phyloP scores from a whole-genome alignment of 2,888 invertebrate species.

The Aphrophora alni region DNA sequence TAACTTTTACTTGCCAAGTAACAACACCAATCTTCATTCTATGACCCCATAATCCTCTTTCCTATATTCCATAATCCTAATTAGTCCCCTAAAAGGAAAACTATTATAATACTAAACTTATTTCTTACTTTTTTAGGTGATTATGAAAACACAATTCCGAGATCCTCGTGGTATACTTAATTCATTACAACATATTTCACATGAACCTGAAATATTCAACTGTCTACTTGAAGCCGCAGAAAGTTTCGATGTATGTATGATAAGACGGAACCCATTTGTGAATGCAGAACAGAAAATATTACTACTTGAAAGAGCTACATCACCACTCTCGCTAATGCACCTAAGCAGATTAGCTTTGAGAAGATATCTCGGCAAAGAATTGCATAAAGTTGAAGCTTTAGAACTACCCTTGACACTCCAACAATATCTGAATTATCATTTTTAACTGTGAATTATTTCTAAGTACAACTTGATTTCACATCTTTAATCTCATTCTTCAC shows the following conservation, averaged over 20 bases:
- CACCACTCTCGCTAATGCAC: slow-evolving; percentile 70
- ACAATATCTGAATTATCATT: slow-evolving; percentile 73
- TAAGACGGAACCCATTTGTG: slow-evolving; percentile 72
- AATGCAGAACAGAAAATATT: slow-evolving; percentile 70
- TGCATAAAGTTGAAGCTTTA: slow-evolving; percentile 64
- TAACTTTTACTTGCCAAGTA: too few relatives aligned
- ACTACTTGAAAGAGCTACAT: slow-evolving; percentile 69
- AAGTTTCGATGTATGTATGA: slow-evolving; percentile 80
- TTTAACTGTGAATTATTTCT: neutral
- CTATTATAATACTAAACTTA: too few relatives aligned
- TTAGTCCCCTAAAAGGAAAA: too few relatives aligned
- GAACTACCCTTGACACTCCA: slow-evolving; percentile 71
- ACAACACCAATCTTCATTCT: too few relatives aligned
- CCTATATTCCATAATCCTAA: too few relatives aligned
- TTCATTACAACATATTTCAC: slow-evolving; percentile 71
- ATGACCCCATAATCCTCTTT: too few relatives aligned
- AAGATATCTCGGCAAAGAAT: slow-evolving; percentile 64
- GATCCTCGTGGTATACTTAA: slow-evolving; percentile 85
- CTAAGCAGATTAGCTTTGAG: slow-evolving; percentile 67
- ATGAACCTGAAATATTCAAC: slow-evolving; percentile 64
- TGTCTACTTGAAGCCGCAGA: slow-evolving; percentile 76
- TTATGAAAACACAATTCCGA: slow-evolving; percentile 82
- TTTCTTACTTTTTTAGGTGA: slow-evolving; percentile 62
- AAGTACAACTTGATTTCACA: neutral
- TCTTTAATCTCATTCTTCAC: too few relatives aligned